Conservation (phyloP, 35 echinoderm and acorn worm genomes). For the Lytechinus pictus region DNA sequence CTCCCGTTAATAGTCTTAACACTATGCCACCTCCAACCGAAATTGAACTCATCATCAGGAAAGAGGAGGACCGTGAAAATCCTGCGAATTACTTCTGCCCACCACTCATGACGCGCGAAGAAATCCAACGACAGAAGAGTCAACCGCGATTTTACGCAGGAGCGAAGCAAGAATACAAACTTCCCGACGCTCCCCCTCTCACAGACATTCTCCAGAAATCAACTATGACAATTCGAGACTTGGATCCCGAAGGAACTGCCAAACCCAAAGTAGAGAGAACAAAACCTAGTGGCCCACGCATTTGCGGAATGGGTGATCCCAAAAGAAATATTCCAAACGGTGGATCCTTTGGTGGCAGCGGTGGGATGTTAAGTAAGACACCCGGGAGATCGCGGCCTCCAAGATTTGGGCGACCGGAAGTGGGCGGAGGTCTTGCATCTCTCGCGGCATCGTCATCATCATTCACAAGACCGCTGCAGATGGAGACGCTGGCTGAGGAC, state of each 20-base stretch:
- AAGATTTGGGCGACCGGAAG: background rate
- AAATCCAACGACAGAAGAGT: constrained; percentile 65
- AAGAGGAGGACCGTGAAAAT: constrained; percentile 65
- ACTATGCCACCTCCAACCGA: constrained; percentile 52
- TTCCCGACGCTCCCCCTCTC: constrained; percentile 67
- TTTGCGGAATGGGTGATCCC: background rate
- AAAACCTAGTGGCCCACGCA: background rate
- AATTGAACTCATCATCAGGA: constrained; percentile 68
- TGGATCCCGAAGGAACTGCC: background rate
- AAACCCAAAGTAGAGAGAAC: background rate
- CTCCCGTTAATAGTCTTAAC: background rate
- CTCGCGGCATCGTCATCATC: constrained; percentile 3
- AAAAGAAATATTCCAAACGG: background rate
- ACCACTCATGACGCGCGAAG: constrained; percentile 66
- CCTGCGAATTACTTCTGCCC: constrained; percentile 81
- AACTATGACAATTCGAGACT: constrained; percentile 25
- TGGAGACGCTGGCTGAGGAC: constrained; percentile 33
- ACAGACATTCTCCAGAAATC: constrained; percentile 48
- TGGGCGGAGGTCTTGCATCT: background rate
- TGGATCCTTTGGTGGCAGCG: background rate
- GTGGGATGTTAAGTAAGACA: background rate
- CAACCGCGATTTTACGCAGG: constrained; percentile 94
- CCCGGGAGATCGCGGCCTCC: background rate
- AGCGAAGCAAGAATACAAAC: constrained; percentile 56
- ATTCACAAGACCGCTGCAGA: constrained; percentile 36